Base-by-base conservation (phyloP, 1,140 invertebrate genomes). In the Drosophila paulistorum region DNA sequence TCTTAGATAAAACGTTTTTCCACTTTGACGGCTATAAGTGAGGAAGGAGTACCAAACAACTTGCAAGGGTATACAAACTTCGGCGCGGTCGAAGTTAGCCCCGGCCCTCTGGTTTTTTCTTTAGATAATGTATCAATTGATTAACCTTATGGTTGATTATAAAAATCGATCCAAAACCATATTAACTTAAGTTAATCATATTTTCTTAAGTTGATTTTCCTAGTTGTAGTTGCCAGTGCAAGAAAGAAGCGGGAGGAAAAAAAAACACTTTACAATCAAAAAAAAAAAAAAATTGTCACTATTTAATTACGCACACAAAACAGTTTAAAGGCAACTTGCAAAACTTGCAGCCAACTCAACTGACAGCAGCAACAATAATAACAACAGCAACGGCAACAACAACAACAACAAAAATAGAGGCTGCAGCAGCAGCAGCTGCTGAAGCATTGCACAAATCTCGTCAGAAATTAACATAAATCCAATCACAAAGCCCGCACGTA, bases 241-340 rank as follows among this genome's bases (percentile, higher is more conserved):
- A 59, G 14, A 39, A 39, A 42, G 61, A 55, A 77, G 61, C 42
- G 71, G 65, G 45, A 61, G 39, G n/a, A n/a, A n/a, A 17, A 71
- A 37, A 63, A 66, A 74, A 71, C 82, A 86, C 79, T 86, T 86
- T 87, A 81, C 83, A 86, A 86, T 86, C 82, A 85, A 58, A 76
- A 30, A 30, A 30, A 23, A 23, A 26, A 26, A 26, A 26, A 26
- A 85, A 86, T 87, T 86, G 82, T 86, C 82, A 86, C 82, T 84
- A 87, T 86, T 86, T 86, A 86, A 86, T 86, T 86, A 86, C 82
- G 82, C 82, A 86, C 79, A 86, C 83, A 86, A 86, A 86, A 86
- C 82, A 87, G 82, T 86, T 85, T 86, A 86, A 85, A 85, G 9
- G 63, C 74, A 77, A 77, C 74, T 76, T 76, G 81, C 74, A 81